Base-by-base conservation (phyloP, 2,888 invertebrate species). In the Polyommatus icarus region DNA sequence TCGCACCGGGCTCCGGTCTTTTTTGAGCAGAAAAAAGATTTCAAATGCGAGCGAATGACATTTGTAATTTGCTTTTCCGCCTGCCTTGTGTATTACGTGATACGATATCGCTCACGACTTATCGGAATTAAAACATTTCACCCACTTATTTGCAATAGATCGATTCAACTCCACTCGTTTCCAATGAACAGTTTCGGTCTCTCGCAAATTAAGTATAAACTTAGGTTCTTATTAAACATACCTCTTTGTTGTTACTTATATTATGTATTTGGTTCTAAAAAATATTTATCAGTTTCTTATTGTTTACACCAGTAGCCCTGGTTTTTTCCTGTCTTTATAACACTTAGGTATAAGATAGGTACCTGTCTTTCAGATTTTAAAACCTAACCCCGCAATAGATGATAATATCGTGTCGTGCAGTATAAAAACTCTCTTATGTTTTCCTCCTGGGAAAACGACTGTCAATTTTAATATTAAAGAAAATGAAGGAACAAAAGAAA, bases 381-480 rank as follows among this genome's bases (percentile, higher is more conserved):
- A 10, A 12, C 10, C 12, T 10, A 46, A 46, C 10, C 10, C 46
- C 10, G 15, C 54, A 54, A 15, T 12, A 54, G 5, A 54, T 18
- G 54, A 54, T 18, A 54, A 54, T 18, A 54, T 54, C 54, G 54
- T 54, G 18, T 54, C 54, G 54, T 54, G 54, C 54, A 18, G 54
- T 54, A 18, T 54, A 54, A 54, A 54, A 54, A 18, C 67, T 67
- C 29, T 24, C 67, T 67, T 29, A 18, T 29, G 29, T 29, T 67
- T 32, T 67, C 67, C 67, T 32, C 32, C 20, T 61, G 67, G 29
- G 67, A 67, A 32, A 15, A 67, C 15, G 29, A 67, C 67, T 67
- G 67, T 67, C 67, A 67, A 67, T 67, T 67, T 67, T 67, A 67
- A 67, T 67, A 67, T 67, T 67, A 32, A 67, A 67, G 67, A 67